Base-by-base conservation (phyloP, 2,113 vertebrate genomes). In the Cyanoliseus patagonus region DNA sequence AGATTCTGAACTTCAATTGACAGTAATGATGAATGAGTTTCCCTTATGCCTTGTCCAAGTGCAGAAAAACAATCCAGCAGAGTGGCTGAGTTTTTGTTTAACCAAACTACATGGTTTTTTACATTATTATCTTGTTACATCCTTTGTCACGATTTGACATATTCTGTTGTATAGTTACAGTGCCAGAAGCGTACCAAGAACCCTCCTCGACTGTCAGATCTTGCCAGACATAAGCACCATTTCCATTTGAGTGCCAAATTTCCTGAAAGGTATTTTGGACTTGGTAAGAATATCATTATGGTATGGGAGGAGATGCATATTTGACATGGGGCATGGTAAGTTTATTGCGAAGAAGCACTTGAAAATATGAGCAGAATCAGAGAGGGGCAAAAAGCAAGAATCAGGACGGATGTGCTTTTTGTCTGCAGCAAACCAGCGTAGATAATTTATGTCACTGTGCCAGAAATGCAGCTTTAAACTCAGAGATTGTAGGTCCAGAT, bases 181-280 rank as follows among this genome's bases (percentile, higher is more conserved):
- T 80, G 59, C 55, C 79, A 80, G 81, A 74, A 89, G 92, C 4
- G 33, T 61, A 42, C 37, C 0, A 8, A 94, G 76, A 79, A 69
- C 90, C 78, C 30, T 13, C 70, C 35, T 83, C 2, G 2, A 83
- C 61, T 37, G 74, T 86, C 77, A 95, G 75, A 79, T 66, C 85
- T 93, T 69, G 93, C 93, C 94, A 96, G 95, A 95, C 94, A 61
- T 86, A 2, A 28, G 75, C 82, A 95, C 62, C 6, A 0, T 77
- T 82, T 82, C 88, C 76, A 30, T 67, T 52, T 28, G 77, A 88
- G 86, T 93, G 92, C 92, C 85, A 55, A 59, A 95, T 85, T 96
- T 96, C 95, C 94, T 93, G 96, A 97, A 97, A 97, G 91, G 86
- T 95, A 96, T 92, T 96, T 96, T 95, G 91, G 94, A 95, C 93